phyloP scores from a whole-genome alignment of 2,888 invertebrate species.

The Pharmacophagus antenor region DNA sequence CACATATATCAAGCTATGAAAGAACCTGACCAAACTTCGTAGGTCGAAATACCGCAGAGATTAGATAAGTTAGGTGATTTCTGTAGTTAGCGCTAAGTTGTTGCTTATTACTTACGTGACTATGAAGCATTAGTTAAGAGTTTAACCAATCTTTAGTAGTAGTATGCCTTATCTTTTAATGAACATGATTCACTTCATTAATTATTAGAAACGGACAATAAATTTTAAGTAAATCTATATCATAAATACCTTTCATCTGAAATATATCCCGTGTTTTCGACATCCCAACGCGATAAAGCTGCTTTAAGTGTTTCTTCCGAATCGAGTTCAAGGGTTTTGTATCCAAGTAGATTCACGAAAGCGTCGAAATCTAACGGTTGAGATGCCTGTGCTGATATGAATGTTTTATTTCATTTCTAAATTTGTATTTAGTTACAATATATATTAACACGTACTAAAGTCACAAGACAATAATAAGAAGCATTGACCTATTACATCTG shows the following conservation, averaged over 20 bases:
- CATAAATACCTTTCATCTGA: conserved; percentile 81
- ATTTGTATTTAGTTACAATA: no score
- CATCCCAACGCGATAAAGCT: conserved; percentile 84
- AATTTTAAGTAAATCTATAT: background rate
- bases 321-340: conserved; percentile 82
- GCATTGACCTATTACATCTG: no score
- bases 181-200: no score
- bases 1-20: background rate
- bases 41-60: conserved; percentile 55
- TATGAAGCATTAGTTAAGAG: conserved; percentile 46
- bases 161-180: background rate
- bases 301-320: conserved; percentile 83
- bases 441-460: no score
- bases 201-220: background rate
- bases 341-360: conserved; percentile 82
- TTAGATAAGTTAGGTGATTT: conserved; percentile 63
- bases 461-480: no score
- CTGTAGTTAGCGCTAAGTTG: conserved; percentile 48
- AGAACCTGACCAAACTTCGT: conserved; percentile 42
- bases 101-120: conserved; percentile 47
- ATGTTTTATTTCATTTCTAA: background rate
- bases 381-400: no score
- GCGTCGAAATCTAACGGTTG: conserved; percentile 83
- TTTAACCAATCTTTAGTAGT: background rate
- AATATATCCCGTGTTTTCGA: conserved; percentile 81